phyloP scores from a whole-genome alignment of 2,113 vertebrate genomes.

The Poeciliopsis occidentalis region DNA sequence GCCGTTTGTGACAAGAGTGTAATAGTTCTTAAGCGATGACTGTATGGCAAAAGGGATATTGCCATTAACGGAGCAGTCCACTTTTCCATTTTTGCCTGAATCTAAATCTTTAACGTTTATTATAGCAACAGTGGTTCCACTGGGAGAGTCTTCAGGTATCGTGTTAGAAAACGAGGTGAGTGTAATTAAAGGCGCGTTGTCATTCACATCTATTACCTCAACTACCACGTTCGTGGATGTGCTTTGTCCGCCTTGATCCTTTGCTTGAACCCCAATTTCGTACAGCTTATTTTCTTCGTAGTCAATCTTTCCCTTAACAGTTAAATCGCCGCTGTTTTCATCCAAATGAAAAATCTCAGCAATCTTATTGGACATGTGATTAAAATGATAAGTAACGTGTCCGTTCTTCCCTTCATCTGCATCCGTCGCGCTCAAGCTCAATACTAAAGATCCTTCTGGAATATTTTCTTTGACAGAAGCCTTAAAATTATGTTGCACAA shows the following conservation, averaged over 20 bases:
- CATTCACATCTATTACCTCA: slow-evolving; percentile 67
- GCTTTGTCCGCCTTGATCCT: slow-evolving; percentile 66
- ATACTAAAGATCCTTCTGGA: slow-evolving; percentile 42
- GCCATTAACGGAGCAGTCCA: slow-evolving; percentile 48
- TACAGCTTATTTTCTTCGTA: slow-evolving; percentile 58
- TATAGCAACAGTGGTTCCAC: slow-evolving; percentile 60
- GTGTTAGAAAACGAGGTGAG: slow-evolving; percentile 70
- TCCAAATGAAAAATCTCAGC: slow-evolving; percentile 49
- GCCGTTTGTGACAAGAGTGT: slow-evolving; percentile 50
- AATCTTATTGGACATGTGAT: slow-evolving; percentile 36
- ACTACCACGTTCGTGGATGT: slow-evolving; percentile 56
- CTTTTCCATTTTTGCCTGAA: slow-evolving; percentile 60
- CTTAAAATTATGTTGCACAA: slow-evolving; percentile 64
- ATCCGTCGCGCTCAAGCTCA: slow-evolving; percentile 61
- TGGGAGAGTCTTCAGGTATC: slow-evolving; percentile 55
- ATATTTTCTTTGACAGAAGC: slow-evolving; percentile 66
- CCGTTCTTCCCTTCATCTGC: slow-evolving; percentile 74
- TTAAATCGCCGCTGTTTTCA: slow-evolving; percentile 56
- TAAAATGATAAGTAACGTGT: slow-evolving; percentile 55
- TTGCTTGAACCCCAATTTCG: slow-evolving; percentile 61
- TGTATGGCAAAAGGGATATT: slow-evolving; percentile 64
- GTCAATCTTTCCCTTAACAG: slow-evolving; percentile 43
- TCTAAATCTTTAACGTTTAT: slow-evolving; percentile 73
- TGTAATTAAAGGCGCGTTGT: slow-evolving; percentile 77
- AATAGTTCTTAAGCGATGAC: slow-evolving; percentile 64